Evolutionary conservation across 2,113 vertebrate species (phyloP), one percentile per base, ranked within the genome.

Genomic region (Xenopus borealis): DNA sequence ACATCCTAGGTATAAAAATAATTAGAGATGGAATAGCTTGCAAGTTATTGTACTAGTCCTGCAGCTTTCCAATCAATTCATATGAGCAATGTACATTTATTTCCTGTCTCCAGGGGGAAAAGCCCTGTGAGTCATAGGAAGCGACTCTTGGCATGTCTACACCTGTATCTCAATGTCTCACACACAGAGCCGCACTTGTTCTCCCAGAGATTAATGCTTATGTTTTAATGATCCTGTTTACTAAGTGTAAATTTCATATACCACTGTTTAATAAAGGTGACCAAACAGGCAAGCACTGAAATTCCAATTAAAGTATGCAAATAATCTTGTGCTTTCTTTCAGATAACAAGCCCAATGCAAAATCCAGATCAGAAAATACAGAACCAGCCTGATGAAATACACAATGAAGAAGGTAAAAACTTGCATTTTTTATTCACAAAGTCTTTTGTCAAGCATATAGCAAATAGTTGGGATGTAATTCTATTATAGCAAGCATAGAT

Each of bases 341-440:
- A 91, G 87, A 78, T 66, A 79, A 75, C 89, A 79, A 78, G 77
- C 80, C 78, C 83, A 66, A 83, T 81, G 69, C 80, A 81, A 72
- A 18, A 77, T 72, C 82, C 69, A 63, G 66, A 83, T 71, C 79
- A 81, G 81, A 52, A 55, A 80, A 40, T 55, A 69, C 70, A 81
- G 61, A 75, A 85, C 69, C 79, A 72, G 33, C 83, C 72, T 33
- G 78, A 50, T 58, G 78, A 80, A 81, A 30, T 78, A 58, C 7
- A 8, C 45, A 79, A 70, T 64, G 46, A 78, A 78, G 83, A 86
- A 89, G 88, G 86, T 91, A 87, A 1, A 30, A 58, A 12, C 2
- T 57, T 69, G 33, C 23, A 1, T 27, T 27, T 27, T 27, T 27
- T 27, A 27, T 27, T 27, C 23, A 27, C 23, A 27, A n/a, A n/a